Evolutionary conservation across 2,797 vertebrate genomes (phyloP).

Genomic region (Micrastur ruficollis): DNA sequence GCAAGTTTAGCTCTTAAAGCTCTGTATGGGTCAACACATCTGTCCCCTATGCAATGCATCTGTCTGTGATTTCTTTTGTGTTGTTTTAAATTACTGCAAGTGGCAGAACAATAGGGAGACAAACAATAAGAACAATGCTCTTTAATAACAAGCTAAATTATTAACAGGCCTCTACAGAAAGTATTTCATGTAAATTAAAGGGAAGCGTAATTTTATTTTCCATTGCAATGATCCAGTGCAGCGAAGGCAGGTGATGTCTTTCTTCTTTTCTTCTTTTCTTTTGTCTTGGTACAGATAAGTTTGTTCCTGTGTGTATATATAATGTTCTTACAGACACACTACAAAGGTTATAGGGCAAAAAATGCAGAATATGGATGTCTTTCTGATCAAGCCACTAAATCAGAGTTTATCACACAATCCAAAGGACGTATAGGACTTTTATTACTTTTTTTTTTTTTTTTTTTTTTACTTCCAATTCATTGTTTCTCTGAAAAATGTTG

Average conservation of each 20-base stretch:
- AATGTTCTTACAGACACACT: background rate
- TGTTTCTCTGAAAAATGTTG: background rate
- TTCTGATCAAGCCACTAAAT: background rate
- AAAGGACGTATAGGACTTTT: background rate
- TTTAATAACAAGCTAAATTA: slow-evolving; percentile 34
- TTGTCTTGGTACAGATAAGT: background rate
- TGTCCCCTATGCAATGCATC: background rate
- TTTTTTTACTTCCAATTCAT: background rate
- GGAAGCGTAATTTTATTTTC: slow-evolving; percentile 30
- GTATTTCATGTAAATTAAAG: background rate
- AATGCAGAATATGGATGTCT: background rate
- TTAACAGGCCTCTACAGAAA: slow-evolving; percentile 32
- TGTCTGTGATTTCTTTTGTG: background rate
- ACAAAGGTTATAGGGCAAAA: background rate
- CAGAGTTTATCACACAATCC: background rate
- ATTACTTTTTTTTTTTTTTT: background rate
- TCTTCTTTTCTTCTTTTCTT: background rate
- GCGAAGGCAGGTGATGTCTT: background rate
- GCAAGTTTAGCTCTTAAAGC: background rate
- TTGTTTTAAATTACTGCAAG: slow-evolving; percentile 29
- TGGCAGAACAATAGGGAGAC: slow-evolving; percentile 29
- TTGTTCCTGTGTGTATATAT: background rate
- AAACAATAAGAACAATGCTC: slow-evolving; percentile 36
- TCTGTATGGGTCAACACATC: background rate
- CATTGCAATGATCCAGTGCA: background rate